Percentiles rank a stretch among this genome's conserved stretches.
Evolutionary conservation across 2,113 vertebrate genomes (phyloP).

Genomic region (Sceloporus tristichus): DNA sequence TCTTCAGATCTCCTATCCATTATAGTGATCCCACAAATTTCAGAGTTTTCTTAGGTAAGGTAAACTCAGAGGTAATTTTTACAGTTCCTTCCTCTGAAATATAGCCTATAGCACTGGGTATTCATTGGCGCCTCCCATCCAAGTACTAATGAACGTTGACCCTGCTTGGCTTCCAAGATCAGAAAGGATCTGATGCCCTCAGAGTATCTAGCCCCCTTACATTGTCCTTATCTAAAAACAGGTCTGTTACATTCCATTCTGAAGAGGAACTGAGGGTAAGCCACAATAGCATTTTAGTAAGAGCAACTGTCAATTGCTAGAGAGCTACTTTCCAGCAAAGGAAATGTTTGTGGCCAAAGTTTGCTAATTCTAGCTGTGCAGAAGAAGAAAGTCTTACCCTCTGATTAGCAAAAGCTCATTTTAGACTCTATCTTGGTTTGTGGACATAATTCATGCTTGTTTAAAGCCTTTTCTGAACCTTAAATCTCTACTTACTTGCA

Average conservation of each 20-base stretch:
- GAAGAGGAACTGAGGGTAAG: neutral
- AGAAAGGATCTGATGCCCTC: too few relatives aligned
- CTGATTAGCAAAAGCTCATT: neutral
- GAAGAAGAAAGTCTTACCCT: slow-evolving; percentile 3
- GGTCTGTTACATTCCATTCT: neutral
- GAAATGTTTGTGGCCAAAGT: neutral
- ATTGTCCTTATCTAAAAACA: neutral
- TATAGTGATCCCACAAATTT: too few relatives aligned
- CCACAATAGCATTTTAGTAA: neutral
- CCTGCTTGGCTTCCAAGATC: too few relatives aligned
- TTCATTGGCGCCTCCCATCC: too few relatives aligned
- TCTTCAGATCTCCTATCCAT: too few relatives aligned
- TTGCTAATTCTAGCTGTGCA: neutral
- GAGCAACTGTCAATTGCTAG: neutral
- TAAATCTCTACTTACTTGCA: neutral
- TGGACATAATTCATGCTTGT: neutral
- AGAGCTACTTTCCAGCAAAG: slow-evolving; percentile 3
- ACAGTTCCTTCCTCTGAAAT: too few relatives aligned
- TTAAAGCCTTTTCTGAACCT: slow-evolving; percentile 1
- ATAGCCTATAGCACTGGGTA: too few relatives aligned
- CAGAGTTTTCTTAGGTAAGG: too few relatives aligned
- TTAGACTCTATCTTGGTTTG: neutral
- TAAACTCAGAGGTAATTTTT: too few relatives aligned
- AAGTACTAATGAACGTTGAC: too few relatives aligned
- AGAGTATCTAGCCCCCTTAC: too few relatives aligned